phyloP scores from a whole-genome alignment of 2,797 vertebrate genomes.

The Octomys mimax region DNA sequence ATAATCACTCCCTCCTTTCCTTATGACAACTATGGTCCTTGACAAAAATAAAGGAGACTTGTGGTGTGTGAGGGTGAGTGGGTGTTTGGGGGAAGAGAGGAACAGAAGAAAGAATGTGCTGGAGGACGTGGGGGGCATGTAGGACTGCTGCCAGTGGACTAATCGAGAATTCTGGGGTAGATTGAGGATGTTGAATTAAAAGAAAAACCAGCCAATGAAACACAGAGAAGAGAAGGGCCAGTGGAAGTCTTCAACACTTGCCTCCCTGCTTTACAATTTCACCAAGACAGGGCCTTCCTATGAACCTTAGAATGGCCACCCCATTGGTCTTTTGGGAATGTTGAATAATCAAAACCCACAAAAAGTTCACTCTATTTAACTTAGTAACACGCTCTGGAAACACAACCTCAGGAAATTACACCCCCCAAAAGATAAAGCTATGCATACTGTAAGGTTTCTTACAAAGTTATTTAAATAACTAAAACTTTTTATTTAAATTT shows the following conservation, averaged over 20 bases:
- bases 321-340: neutral
- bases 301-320: neutral
- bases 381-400: conserved; percentile 18
- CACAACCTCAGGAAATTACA: conserved; percentile 12
- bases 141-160: neutral
- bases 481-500: neutral
- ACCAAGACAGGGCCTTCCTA: neutral
- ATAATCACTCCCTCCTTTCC: neutral
- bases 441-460: neutral
- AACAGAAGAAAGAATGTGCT: neutral
- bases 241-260: neutral
- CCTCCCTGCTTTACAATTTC: neutral
- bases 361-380: neutral
- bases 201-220: neutral
- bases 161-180: neutral
- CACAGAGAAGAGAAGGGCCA: neutral
- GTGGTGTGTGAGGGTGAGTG: neutral
- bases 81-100: neutral
- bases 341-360: neutral
- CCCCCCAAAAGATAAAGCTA: conserved; percentile 11
- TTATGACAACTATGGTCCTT: neutral
- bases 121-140: neutral
- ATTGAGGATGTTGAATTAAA: neutral
- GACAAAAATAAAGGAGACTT: neutral
- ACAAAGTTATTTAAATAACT: neutral